These are phyloP conservation scores for Sebastes cheni DNA, from an alignment of 2,797 vertebrate genomes.

Conservation along the genomic window DNA sequence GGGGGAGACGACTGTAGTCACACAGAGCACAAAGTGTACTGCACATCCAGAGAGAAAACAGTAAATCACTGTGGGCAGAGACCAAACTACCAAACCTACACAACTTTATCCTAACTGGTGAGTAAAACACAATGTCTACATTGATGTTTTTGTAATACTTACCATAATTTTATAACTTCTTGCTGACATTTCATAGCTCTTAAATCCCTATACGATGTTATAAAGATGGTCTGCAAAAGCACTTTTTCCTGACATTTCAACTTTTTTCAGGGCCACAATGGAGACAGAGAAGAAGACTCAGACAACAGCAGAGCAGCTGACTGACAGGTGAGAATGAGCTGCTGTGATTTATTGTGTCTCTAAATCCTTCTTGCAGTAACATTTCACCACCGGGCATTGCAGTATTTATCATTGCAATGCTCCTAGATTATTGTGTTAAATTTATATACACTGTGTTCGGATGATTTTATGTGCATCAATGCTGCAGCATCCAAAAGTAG, in stretches of 20 bases:
- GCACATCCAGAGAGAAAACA: slow-evolving; percentile 17
- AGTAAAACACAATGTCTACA: slow-evolving; percentile 17
- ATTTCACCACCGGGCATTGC: neutral
- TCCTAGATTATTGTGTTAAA: neutral
- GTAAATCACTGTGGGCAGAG: neutral
- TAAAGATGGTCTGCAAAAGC: neutral
- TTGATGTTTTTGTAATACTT: neutral
- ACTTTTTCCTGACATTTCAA: neutral
- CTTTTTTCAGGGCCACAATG: slow-evolving; percentile 59
- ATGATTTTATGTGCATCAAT: neutral
- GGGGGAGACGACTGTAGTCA: neutral
- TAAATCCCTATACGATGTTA: neutral
- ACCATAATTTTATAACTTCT: neutral
- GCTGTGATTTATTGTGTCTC: slow-evolving; percentile 21
- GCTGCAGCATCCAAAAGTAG: neutral
- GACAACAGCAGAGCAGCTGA: slow-evolving; percentile 35
- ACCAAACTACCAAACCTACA: neutral
- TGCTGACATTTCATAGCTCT: neutral
- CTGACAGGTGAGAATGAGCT: slow-evolving; percentile 62
- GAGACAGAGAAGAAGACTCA: slow-evolving; percentile 59
- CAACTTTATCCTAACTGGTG: slow-evolving; percentile 48
- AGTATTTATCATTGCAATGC: no score
- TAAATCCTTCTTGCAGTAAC: neutral
- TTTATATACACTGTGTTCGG: no score
- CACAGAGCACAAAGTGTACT: slow-evolving; percentile 19